A percentile compares a stretch with the other conserved stretches of the same genome.
Conservation (phyloP, 2,113 vertebrate genomes). For the Hylia prasina region DNA sequence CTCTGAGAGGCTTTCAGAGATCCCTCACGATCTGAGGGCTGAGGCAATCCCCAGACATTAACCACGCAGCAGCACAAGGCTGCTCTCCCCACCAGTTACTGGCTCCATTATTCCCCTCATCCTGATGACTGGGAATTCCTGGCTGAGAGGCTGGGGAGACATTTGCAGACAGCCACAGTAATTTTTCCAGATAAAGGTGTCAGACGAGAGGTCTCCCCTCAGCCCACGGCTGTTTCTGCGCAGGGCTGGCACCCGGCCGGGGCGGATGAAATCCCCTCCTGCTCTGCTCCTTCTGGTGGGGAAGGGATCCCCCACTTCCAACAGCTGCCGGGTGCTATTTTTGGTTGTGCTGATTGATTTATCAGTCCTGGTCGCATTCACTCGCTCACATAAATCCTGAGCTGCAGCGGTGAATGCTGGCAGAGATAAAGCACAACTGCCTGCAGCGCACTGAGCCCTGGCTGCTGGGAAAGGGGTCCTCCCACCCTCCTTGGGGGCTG, state of each 20-base stretch:
- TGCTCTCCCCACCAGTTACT: background rate
- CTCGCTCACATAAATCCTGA: background rate
- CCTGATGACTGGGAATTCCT: background rate
- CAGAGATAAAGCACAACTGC: background rate
- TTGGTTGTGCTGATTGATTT: constrained; percentile 32
- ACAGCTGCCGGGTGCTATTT: background rate
- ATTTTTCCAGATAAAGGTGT: constrained; percentile 42
- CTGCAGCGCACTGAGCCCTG: background rate
- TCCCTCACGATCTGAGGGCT: background rate
- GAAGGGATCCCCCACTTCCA: constrained; percentile 27
- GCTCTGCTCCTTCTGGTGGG: background rate
- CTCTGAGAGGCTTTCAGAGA: background rate
- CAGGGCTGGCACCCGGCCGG: background rate
- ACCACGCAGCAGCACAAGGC: background rate
- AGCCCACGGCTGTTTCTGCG: background rate
- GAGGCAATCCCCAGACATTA: fast-evolving
- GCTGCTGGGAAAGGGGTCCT: background rate
- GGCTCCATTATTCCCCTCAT: background rate
- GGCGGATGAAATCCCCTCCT: background rate
- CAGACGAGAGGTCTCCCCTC: background rate
- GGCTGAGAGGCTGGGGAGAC: background rate
- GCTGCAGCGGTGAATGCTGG: background rate
- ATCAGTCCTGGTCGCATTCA: background rate
- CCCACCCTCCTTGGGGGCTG: background rate
- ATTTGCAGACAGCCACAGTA: background rate